Base-by-base conservation (phyloP, 2,888 invertebrate species). In the Acutogordius australiensis region DNA sequence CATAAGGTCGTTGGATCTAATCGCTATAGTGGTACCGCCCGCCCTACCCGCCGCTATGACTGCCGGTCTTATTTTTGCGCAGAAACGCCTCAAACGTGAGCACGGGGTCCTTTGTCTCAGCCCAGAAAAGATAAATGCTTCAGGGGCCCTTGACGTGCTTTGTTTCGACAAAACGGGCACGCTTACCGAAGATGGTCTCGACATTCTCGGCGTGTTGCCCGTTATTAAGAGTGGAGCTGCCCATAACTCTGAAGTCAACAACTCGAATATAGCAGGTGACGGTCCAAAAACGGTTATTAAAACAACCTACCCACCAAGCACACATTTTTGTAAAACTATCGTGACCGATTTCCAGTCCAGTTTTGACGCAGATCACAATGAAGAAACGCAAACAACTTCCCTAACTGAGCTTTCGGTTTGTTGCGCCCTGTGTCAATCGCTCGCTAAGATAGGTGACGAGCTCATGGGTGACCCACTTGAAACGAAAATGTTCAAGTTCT, bases 401-500 rank as follows among this genome's bases (percentile, higher is more conserved):
- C 8, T 8, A 8, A 37, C 8, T 18, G 37, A 37, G 18, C 26
- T 51, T 8, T 51, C 51, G n/a, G 26, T 23, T n/a, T 51, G 51
- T 26, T 8, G n/a, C 13, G 51, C 51, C 23, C 18, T 51, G 0
- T 91, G 91, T 67, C 91, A 94, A 71, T 84, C 85, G 1, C 76
- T 94, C 58, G 88, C 88, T 0, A 75, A 84, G 61, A 80, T 91
- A 63, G 81, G 85, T 63, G 81, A 80, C 0, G 78, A 80, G 66
- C 73, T 85, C 61, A 80, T 81, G 44, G 91, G 91, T 0, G 91
- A 94, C 72, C 91, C 91, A 0, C 72, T 94, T 23, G 91, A 94
- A 69, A 74, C 90, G 21, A 85, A 84, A 78, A 84, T 86, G 84
- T 86, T 86, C 69, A 78, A 81, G 65, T 80, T 82, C 62, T 88